A percentile compares a stretch with the other conserved stretches of the same genome.
Evolutionary conservation across 2,113 vertebrate species (phyloP).

Genomic region (Pantherophis guttatus): DNA sequence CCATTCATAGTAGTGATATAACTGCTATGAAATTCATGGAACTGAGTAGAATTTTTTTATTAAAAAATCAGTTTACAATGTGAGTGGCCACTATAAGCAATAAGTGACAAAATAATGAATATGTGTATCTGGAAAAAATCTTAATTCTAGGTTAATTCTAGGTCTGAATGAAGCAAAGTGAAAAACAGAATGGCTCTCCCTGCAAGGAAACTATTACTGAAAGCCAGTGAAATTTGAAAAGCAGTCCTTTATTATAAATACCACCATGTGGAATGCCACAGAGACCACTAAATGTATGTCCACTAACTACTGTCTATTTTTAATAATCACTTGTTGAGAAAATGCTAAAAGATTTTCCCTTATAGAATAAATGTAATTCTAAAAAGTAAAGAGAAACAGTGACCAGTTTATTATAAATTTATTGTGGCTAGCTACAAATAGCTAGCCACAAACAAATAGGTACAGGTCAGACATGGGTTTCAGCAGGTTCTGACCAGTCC

Average conservation of each 20-base stretch:
- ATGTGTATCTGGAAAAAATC: too few relatives aligned
- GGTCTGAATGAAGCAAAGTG: neutral
- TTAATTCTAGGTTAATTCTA: too few relatives aligned
- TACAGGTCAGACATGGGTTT: too few relatives aligned
- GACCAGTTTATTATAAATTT: neutral
- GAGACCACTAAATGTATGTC: neutral
- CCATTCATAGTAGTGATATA: neutral
- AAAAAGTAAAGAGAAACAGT: neutral
- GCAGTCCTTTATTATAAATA: neutral
- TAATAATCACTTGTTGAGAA: neutral
- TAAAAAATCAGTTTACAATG: neutral
- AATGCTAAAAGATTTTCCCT: neutral
- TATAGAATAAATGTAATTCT: neutral
- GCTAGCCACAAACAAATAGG: too few relatives aligned
- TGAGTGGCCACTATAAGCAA: too few relatives aligned
- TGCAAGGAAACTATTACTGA: neutral
- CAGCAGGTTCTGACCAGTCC: too few relatives aligned
- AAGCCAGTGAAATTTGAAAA: neutral
- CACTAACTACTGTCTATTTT: neutral
- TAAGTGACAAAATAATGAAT: too few relatives aligned
- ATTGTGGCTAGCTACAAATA: neutral
- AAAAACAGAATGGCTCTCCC: neutral
- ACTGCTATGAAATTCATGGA: neutral
- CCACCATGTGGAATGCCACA: neutral
- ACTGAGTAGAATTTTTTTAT: neutral